Percentiles rank a stretch among this genome's conserved stretches.
phyloP scores from a whole-genome alignment of 1,140 invertebrate genomes.

The Ylistrum balloti region DNA sequence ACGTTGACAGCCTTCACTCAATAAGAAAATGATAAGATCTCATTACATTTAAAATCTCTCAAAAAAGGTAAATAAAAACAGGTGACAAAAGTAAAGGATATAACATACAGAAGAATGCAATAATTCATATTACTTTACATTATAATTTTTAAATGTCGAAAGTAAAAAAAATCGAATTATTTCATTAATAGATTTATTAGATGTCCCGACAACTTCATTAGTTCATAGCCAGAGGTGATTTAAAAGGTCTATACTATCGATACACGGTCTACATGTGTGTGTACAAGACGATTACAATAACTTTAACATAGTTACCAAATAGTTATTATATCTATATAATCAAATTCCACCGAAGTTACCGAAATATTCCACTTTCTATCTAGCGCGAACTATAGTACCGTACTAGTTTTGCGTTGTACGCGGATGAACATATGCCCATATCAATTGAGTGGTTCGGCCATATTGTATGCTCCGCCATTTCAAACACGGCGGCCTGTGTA shows the following conservation, averaged over 20 bases:
- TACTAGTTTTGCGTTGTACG: conserved; percentile 62
- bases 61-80: not conserved
- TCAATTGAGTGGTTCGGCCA: conserved; percentile 76
- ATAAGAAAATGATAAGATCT: not conserved
- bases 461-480: conserved; percentile 81
- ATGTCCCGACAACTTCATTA: conserved; percentile 33
- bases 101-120: not conserved
- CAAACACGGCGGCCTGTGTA: conserved; percentile 69
- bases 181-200: conserved; percentile 20
- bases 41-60: not conserved
- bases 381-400: conserved; percentile 44
- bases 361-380: conserved; percentile 35
- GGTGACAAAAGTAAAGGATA: not conserved
- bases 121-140: not conserved
- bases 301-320: conserved; percentile 1
- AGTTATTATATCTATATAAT: conserved; percentile 14
- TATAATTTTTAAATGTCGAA: not conserved
- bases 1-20: not conserved
- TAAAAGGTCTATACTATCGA: not conserved
- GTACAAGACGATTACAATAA: not conserved
- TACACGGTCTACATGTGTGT: not conserved
- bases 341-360: conserved; percentile 8
- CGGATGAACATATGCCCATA: conserved; percentile 72
- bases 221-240: conserved; percentile 32
- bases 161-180: not conserved